Base-by-base conservation (phyloP, 2,113 vertebrate species). In the Cygnus buccinator region DNA sequence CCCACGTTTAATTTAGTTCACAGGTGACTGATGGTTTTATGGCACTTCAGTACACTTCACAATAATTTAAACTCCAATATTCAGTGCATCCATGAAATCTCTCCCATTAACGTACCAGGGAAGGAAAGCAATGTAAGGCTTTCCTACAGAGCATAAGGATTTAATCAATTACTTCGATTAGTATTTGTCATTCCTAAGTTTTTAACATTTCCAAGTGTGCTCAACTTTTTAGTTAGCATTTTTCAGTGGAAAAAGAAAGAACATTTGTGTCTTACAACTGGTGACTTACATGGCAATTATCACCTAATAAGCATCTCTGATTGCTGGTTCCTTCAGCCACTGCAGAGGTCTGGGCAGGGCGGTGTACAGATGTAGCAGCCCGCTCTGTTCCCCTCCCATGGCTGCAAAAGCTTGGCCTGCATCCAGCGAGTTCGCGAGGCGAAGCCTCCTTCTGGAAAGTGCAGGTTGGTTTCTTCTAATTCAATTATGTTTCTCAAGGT, bases 31-130 rank as follows among this genome's bases (percentile, higher is more conserved):
- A 95, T n/a, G 86, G 72, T 95, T 97, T 97, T 97, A 94, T 95
- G 92, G 75, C 3, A 2, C 90, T 97, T 97, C 95, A 97, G 95
- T 97, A 91, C 83, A 87, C 95, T 97, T 93, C 90, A 65, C 62
- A 74, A 97, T 97, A 97, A 97, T 97, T 97, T 97, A 96, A 97
- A 97, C 95, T 90, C 92, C 18, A 93, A 93, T 96, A 97, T 97
- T 98, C 97, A 98, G 92, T 95, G 48, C 66, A 33, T 78, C 86
- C 84, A 93, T 97, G 97, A 98, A 98, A 97, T n/a, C 44, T 26
- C 75, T 94, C 98, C 93, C 88, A 83, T 2, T 2, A 79, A 84
- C 83, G 84, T 94, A 90, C 78, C 84, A 91, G 67, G 61, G 88
- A 91, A 80, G 28, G 77, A 63, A 93, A 91, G 76, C 81, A n/a